phyloP scores from a whole-genome alignment of 2,797 vertebrate species.

The Pangasius macronema region DNA sequence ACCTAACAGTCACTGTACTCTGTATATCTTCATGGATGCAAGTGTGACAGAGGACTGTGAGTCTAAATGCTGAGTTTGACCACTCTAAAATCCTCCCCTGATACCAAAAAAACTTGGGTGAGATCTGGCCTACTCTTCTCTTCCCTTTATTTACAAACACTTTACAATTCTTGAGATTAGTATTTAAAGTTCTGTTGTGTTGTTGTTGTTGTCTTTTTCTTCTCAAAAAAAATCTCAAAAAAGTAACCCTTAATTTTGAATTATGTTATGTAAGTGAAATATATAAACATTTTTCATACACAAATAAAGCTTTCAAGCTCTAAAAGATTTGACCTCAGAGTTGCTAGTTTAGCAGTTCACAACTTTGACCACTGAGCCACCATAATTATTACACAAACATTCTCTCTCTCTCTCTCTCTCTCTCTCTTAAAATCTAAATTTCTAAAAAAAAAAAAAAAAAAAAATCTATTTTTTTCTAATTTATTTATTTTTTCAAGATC shows the following conservation, averaged over 20 bases:
- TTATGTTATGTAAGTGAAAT: not conserved
- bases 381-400: not conserved
- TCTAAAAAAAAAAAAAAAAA: too few species aligned
- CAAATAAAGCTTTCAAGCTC: not conserved
- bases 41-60: not conserved
- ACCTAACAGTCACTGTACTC: not conserved
- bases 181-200: not conserved
- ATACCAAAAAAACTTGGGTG: too few species aligned
- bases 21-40: not conserved
- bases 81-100: not conserved
- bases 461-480: too few species aligned
- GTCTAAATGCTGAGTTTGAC: not conserved
- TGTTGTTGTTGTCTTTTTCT: not conserved
- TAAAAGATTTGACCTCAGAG: not conserved
- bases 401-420: not conserved
- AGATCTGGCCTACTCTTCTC: not conserved
- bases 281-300: not conserved
- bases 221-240: too few species aligned
- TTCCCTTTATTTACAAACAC: not conserved
- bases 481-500: too few species aligned
- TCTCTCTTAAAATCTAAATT: not conserved
- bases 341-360: not conserved
- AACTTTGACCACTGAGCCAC: not conserved
- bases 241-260: not conserved
- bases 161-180: too few species aligned